Evolutionary conservation across 53 echinoderm and acorn worm genomes (phyloP).

Genomic region (Arbacia lixula): DNA sequence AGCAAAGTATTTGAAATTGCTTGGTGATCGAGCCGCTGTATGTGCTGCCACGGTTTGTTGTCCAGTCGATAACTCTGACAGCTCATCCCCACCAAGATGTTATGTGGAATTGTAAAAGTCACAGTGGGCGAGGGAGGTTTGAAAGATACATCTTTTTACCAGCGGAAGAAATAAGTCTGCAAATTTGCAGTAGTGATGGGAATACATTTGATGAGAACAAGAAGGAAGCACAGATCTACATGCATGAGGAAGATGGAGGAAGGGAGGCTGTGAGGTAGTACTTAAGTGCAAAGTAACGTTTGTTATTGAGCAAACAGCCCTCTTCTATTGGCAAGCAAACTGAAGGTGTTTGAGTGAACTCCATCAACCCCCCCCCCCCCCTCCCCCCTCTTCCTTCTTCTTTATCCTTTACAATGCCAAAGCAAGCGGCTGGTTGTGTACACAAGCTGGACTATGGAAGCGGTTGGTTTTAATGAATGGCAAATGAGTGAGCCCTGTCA

Average conservation of each 20-base stretch:
- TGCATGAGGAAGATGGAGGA: not conserved
- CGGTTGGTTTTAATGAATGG: slow-evolving; percentile 50
- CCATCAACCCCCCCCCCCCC: not conserved
- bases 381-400: not conserved
- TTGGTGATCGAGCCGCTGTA: slow-evolving; percentile 31
- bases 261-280: not conserved
- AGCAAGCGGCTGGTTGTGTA: slow-evolving; percentile 42
- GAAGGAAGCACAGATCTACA: not conserved
- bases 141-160: not conserved
- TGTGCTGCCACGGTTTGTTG: slow-evolving; percentile 26
- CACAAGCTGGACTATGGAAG: slow-evolving; percentile 30
- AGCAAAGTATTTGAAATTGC: slow-evolving; percentile 35
- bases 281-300: slow-evolving; percentile 20
- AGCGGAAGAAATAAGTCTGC: not conserved
- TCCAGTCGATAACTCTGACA: slow-evolving; percentile 8
- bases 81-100: not conserved
- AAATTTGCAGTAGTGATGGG: not conserved
- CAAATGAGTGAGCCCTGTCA: slow-evolving; percentile 57
- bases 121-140: not conserved
- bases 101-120: not conserved
- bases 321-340: slow-evolving; percentile 41
- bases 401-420: slow-evolving; percentile 11
- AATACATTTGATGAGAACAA: not conserved
- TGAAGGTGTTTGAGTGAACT: slow-evolving; percentile 34
- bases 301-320: slow-evolving; percentile 14